Evolutionary conservation across 2,797 vertebrate genomes (phyloP), one percentile per base, ranked within the genome.

Genomic region (Capromys pilorides): DNA sequence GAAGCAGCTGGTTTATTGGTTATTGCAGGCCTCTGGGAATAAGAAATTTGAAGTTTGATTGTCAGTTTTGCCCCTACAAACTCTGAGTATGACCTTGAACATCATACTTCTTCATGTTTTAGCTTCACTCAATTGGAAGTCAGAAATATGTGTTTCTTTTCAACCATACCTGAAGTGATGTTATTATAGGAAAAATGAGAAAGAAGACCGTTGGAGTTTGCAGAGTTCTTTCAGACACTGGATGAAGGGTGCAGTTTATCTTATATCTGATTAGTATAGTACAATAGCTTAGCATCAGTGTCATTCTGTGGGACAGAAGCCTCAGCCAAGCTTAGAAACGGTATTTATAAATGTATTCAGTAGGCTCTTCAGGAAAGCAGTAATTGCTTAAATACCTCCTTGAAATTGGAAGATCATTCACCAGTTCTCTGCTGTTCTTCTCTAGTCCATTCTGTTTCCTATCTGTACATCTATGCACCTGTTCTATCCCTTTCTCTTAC

Each of bases 1-100:
- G 93, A 96, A 94, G 88, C 94, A 95, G 91, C 94, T 97, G 90
- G 73, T 83, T 92, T 92, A 89, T 96, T 86, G 73, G 96, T 95
- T 92, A 91, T 86, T 88, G 75, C 39, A 92, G 80, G 67, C 86
- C 90, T 87, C 77, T 85, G 88, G 77, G 94, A 94, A 82, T 95
- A 92, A 93, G 86, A 86, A 82, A 69, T 75, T 26, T 33, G 79
- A 95, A 92, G 77, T 73, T 80, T 71, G 88, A 0, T 92, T 85
- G 73, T 64, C 88, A 87, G 10, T n/a, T 88, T 62, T 88, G 64
- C 41, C 31, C 90, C 89, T 86, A 33, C 61, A 93, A 88, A 88
- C 85, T 96, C 31, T 67, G 39, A 85, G 11, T 75, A 24, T 95
- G 88, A 96, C 95, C 94, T 94, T 95, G 95, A 24, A 54, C 57